These are phyloP conservation scores for Mycteria americana DNA, from an alignment of 2,797 vertebrate genomes.

Conservation along the genomic window DNA sequence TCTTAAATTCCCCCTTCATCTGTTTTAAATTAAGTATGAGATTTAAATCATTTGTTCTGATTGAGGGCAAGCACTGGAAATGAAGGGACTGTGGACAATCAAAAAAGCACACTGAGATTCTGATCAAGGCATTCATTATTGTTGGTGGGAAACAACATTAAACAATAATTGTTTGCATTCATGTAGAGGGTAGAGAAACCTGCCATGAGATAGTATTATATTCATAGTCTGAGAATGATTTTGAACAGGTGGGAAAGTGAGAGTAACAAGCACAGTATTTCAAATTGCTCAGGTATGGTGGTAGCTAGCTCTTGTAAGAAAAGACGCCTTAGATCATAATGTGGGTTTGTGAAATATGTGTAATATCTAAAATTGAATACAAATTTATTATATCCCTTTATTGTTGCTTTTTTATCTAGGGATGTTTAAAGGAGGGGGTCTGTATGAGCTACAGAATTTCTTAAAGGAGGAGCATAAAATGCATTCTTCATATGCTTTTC, in stretches of 20 bases:
- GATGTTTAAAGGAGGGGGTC: neutral
- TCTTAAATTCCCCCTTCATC: conserved; percentile 39
- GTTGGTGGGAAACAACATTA: neutral
- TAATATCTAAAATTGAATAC: neutral
- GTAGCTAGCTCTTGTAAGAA: neutral
- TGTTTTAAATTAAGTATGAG: conserved; percentile 59
- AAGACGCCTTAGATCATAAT: neutral
- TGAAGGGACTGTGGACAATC: neutral
- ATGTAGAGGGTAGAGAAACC: neutral
- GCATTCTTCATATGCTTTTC: neutral
- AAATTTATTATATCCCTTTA: neutral
- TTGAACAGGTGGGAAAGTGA: neutral
- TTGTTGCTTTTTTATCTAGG: neutral
- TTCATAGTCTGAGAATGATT: neutral
- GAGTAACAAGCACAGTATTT: neutral
- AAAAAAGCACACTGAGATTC: neutral
- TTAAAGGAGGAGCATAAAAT: neutral
- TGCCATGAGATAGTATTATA: neutral
- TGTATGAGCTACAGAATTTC: neutral
- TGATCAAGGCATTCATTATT: conserved; percentile 25
- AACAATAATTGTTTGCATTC: conserved; percentile 15
- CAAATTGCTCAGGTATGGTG: neutral
- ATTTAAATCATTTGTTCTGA: conserved; percentile 42
- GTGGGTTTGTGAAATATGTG: neutral
- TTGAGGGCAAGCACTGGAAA: conserved; percentile 18